Evolutionary conservation across 2,888 invertebrate species (phyloP).

Genomic region (Nephrocerus scutellatus): DNA sequence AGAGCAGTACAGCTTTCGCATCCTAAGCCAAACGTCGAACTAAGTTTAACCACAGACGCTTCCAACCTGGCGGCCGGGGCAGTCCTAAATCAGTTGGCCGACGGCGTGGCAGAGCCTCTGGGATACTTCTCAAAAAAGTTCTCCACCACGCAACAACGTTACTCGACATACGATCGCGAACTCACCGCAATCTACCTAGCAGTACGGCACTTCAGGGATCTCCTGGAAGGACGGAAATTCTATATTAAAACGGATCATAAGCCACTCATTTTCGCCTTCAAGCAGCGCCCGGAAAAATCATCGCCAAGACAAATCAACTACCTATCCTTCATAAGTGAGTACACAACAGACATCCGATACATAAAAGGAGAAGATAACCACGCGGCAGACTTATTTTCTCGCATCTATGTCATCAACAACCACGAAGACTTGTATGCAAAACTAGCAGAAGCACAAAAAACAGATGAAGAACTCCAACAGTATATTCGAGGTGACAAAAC

Average conservation of each 20-base stretch:
- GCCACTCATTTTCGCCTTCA: slow-evolving; percentile 4
- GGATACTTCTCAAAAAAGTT: slow-evolving; percentile 6
- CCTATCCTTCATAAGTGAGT: slow-evolving; percentile 5
- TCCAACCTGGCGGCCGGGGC: slow-evolving; percentile 10
- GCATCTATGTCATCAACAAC: neutral
- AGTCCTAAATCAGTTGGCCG: slow-evolving; percentile 4
- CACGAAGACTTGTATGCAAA: slow-evolving; percentile 2
- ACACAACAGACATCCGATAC: slow-evolving; percentile 3
- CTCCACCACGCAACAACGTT: slow-evolving; percentile 6
- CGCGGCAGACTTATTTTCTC: slow-evolving; percentile 10
- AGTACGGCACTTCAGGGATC: slow-evolving; percentile 7
- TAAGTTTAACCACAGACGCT: slow-evolving; percentile 8
- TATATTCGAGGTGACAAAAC: slow-evolving; percentile 3
- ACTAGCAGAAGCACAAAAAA: slow-evolving; percentile 9
- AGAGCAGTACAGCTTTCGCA: slow-evolving; percentile 6
- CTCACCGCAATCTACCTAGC: slow-evolving; percentile 4
- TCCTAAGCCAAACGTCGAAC: slow-evolving; percentile 5
- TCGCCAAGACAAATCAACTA: slow-evolving; percentile 11
- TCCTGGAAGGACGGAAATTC: slow-evolving; percentile 6
- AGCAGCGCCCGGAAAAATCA: slow-evolving; percentile 7
- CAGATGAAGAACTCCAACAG: slow-evolving; percentile 4
- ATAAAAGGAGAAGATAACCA: no score
- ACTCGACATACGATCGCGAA: slow-evolving; percentile 5
- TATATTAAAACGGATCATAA: slow-evolving; percentile 11
- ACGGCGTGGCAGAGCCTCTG: slow-evolving; percentile 2